phyloP scores from a whole-genome alignment of 2,797 vertebrate species.

The Chelon labrosus region DNA sequence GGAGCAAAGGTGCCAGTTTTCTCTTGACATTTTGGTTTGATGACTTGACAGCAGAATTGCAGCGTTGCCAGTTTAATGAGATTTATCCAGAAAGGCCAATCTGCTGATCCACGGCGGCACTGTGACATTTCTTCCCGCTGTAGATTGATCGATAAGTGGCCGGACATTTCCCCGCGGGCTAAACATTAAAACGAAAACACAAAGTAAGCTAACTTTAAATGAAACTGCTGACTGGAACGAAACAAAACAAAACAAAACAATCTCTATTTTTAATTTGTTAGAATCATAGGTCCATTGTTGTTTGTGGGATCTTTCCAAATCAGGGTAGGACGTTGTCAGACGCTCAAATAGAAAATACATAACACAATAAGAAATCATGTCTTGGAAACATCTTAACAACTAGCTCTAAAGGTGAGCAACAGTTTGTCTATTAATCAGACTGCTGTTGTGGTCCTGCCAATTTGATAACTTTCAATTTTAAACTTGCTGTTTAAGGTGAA shows the following conservation, averaged over 20 bases:
- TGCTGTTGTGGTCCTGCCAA: no score
- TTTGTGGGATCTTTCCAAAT: no score
- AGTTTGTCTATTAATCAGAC: no score
- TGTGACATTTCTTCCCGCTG: slow-evolving; percentile 75
- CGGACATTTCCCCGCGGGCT: slow-evolving; percentile 36
- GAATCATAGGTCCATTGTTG: no score
- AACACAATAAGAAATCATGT: no score
- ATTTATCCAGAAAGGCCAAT: slow-evolving; percentile 77
- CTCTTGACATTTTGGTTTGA: slow-evolving; percentile 72
- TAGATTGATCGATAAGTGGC: slow-evolving; percentile 74
- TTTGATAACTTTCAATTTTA: no score
- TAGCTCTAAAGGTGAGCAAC: no score
- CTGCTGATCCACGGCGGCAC: slow-evolving; percentile 64
- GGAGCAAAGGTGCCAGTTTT: slow-evolving; percentile 56
- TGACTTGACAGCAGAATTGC: slow-evolving; percentile 71
- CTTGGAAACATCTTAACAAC: no score
- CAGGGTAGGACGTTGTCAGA: no score
- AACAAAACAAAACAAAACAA: not conserved
- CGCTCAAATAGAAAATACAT: no score
- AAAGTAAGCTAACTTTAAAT: slow-evolving; percentile 7
- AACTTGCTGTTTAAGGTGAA: no score
- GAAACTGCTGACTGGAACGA: slow-evolving; percentile 8
- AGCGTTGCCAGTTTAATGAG: slow-evolving; percentile 70
- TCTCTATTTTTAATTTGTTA: no score
- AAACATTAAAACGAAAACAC: slow-evolving; percentile 48